Percentiles rank a stretch among this genome's conserved stretches.
phyloP scores from a whole-genome alignment of 2,888 invertebrate species.

The Coecobrya sp. region DNA sequence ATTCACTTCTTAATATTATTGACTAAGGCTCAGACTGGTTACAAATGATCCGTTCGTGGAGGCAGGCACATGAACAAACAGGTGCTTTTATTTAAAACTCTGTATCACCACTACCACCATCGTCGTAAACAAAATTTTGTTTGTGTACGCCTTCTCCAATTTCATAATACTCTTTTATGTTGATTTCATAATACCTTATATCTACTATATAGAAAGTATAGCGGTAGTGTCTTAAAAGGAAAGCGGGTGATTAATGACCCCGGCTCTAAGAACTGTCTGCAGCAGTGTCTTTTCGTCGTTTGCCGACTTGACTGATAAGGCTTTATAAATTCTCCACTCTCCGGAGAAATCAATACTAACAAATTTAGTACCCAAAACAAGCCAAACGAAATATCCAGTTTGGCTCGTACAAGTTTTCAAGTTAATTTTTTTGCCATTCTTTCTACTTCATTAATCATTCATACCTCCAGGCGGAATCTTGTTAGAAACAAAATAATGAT shows the following conservation, averaged over 20 bases:
- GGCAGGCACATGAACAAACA: constrained; percentile 46
- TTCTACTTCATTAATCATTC: neutral
- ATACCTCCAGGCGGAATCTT: neutral
- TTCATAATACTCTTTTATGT: neutral
- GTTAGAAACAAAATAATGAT: neutral
- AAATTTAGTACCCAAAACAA: no score
- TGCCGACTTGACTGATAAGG: no score
- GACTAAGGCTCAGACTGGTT: neutral
- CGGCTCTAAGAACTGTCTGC: no score
- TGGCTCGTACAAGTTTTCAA: neutral
- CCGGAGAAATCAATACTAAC: no score
- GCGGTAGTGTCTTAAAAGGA: no score
- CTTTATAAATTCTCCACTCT: no score
- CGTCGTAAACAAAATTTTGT: neutral
- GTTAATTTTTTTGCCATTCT: neutral
- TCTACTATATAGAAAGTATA: no score
- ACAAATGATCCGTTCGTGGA: neutral
- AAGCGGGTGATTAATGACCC: no score
- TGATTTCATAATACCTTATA: no score
- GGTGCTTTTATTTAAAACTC: constrained; percentile 12
- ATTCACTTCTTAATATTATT: neutral
- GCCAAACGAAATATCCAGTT: neutral
- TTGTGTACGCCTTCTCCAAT: neutral
- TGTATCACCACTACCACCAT: neutral
- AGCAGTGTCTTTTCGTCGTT: no score